Percentiles rank a stretch among this genome's conserved stretches.
phyloP scores from a whole-genome alignment of 2,113 vertebrate species.

The Rutilus rutilus region DNA sequence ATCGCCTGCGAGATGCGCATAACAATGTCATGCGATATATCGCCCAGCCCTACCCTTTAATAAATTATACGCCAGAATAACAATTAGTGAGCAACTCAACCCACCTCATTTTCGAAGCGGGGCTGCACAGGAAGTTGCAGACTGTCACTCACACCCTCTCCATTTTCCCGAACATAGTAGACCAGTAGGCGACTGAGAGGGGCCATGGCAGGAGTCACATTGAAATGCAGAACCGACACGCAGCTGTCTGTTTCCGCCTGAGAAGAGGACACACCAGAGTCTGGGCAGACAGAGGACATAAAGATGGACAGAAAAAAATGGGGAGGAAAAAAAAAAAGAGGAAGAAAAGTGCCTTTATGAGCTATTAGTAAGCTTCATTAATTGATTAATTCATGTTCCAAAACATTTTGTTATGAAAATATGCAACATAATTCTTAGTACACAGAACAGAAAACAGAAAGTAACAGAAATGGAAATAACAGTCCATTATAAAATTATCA shows the following conservation, averaged over 20 bases:
- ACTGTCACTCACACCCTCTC: constrained; percentile 90
- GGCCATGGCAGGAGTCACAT: constrained; percentile 79
- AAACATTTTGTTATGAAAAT: not conserved
- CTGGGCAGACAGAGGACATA: constrained; percentile 51
- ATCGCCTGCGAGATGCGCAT: no score
- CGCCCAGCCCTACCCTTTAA: no score
- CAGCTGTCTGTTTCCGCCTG: constrained; percentile 81
- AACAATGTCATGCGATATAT: no score
- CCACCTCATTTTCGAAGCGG: constrained; percentile 87
- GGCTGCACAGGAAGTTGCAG: constrained; percentile 81
- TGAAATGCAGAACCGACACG: constrained; percentile 78
- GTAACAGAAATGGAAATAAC: not conserved
- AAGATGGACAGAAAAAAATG: not conserved
- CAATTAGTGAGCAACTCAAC: not conserved
- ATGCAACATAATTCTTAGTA: not conserved
- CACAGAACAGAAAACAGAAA: not conserved
- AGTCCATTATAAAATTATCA: not conserved
- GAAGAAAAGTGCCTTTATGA: constrained; percentile 6
- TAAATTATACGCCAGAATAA: not conserved
- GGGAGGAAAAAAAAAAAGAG: not conserved
- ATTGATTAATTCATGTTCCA: not conserved
- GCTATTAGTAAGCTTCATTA: not conserved
- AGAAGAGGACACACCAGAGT: constrained; percentile 64
- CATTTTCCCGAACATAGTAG: constrained; percentile 86
- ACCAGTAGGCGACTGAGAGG: constrained; percentile 84